These are phyloP conservation scores for Geotrypetes seraphini DNA, from an alignment of 2,797 vertebrate species.

Conservation along the genomic window DNA sequence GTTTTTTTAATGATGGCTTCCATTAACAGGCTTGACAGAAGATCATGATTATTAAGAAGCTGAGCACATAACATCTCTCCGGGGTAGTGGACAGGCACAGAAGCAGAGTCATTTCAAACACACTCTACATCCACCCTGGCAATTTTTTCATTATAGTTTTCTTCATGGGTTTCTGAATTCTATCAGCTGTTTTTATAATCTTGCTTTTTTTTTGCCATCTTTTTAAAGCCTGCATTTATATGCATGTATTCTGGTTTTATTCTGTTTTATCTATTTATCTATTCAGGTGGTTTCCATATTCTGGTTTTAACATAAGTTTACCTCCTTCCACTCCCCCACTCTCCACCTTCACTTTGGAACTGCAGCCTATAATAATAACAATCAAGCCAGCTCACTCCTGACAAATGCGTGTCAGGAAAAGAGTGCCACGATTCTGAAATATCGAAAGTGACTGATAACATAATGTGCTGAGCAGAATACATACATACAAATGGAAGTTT, in stretches of 20 bases:
- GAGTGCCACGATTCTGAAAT: conserved; percentile 55
- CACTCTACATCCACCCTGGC: background rate
- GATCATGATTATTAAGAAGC: conserved; percentile 4
- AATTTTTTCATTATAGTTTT: conserved; percentile 1
- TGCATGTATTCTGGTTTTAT: conserved; percentile 30
- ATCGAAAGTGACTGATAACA: conserved; percentile 59
- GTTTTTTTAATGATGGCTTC: background rate
- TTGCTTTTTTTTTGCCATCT: background rate
- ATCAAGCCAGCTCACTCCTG: conserved; percentile 51
- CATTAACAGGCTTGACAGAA: conserved; percentile 3
- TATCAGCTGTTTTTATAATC: background rate
- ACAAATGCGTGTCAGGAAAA: conserved; percentile 49
- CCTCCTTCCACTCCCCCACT: conserved; percentile 19
- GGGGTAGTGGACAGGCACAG: background rate
- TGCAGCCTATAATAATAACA: conserved; percentile 44
- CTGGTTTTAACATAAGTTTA: conserved; percentile 17
- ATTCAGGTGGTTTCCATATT: conserved; percentile 34
- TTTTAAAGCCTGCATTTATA: conserved; percentile 23
- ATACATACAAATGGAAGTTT: conserved; percentile 57
- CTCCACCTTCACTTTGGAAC: conserved; percentile 40
- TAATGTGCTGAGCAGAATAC: conserved; percentile 55
- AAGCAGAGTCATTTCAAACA: conserved; percentile 9
- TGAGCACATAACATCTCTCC: background rate
- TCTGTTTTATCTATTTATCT: conserved; percentile 33
- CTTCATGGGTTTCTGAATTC: conserved; percentile 5